Conservation (phyloP, 2,888 invertebrate genomes). For the Andrena hattorfiana region DNA sequence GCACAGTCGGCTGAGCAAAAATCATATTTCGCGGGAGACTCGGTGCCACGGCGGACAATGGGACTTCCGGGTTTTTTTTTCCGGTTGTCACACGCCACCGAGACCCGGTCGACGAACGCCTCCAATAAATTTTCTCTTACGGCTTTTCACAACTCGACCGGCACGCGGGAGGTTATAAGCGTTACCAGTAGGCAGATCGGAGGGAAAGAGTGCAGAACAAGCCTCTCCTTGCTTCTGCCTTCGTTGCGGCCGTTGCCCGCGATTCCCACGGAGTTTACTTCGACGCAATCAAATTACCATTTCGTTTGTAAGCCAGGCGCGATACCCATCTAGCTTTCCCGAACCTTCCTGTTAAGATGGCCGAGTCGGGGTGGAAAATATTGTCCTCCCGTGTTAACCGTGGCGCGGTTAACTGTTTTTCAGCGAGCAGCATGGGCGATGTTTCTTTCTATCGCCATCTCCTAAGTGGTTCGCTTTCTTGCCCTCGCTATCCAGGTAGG, state of each 20-base stretch:
- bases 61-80: slow-evolving; percentile 74
- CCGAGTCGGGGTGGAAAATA: neutral
- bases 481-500: neutral
- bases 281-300: neutral
- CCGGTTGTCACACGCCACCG: slow-evolving; percentile 22
- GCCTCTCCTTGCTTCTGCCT: neutral
- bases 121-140: neutral
- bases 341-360: too few relatives aligned
- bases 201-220: slow-evolving; percentile 35
- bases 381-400: neutral
- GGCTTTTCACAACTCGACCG: neutral
- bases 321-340: neutral
- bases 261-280: neutral
- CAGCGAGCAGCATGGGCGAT: neutral
- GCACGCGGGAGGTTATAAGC: too few relatives aligned
- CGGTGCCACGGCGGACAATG: slow-evolving; percentile 67
- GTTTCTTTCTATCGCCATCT: slow-evolving; percentile 23
- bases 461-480: slow-evolving; percentile 47
- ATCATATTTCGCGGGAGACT: slow-evolving; percentile 74
- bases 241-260: slow-evolving; percentile 35
- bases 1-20: slow-evolving; percentile 69
- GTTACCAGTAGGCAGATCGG: neutral
- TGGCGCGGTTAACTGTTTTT: neutral
- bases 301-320: slow-evolving; percentile 1
- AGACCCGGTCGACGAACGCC: too few relatives aligned